These are phyloP conservation scores for Urosaurus nigricauda DNA, from an alignment of 2,797 vertebrate species.

Conservation along the genomic window DNA sequence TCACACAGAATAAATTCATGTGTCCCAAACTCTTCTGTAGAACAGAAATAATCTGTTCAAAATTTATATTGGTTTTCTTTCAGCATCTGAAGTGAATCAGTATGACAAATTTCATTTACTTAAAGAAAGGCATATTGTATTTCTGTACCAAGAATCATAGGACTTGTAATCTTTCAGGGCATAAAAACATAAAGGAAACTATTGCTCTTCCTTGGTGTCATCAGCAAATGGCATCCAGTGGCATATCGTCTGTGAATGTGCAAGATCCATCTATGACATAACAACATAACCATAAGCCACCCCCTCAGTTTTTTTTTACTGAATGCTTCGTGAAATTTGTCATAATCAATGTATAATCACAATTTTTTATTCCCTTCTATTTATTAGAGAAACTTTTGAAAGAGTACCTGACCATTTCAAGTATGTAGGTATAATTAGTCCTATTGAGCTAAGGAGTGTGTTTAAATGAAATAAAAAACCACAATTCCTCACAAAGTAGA, in stretches of 20 bases:
- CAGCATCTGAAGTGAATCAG: slow-evolving; percentile 60
- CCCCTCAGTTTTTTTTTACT: background rate
- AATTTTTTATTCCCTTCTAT: background rate
- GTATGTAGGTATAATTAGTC: background rate
- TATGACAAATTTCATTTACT: slow-evolving; percentile 36
- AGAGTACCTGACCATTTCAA: background rate
- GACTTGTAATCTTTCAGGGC: too few species aligned
- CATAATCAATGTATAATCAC: background rate
- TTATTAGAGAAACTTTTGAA: background rate
- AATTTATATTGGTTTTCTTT: slow-evolving; percentile 59
- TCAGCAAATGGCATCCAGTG: background rate
- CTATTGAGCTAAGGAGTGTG: background rate
- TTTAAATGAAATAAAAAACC: too few species aligned
- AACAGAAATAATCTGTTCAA: slow-evolving; percentile 10
- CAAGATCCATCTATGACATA: background rate
- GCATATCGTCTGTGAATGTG: background rate
- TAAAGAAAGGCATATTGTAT: slow-evolving; percentile 24
- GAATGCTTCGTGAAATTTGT: background rate
- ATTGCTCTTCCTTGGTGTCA: background rate
- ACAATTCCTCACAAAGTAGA: too few species aligned
- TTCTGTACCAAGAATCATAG: too few species aligned
- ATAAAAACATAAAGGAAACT: background rate
- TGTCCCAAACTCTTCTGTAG: slow-evolving; percentile 36
- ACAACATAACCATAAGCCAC: background rate
- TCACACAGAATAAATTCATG: slow-evolving; percentile 22